Base-by-base conservation (phyloP, 1,140 invertebrate species). In the Chironomus tepperi region DNA sequence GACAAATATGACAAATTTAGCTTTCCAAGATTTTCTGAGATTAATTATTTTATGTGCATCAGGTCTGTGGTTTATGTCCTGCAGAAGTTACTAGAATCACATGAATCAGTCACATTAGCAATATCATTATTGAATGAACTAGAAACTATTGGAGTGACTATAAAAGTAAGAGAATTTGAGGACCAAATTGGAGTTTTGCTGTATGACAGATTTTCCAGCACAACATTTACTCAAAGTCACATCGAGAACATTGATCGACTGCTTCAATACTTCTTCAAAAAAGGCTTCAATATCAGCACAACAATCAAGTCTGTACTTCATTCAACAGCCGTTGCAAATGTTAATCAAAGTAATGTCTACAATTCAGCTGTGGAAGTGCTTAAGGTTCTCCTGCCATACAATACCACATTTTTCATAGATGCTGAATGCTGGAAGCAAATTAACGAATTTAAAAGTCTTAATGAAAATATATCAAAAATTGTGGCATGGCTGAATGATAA, bases 1-100 rank as follows among this genome's bases (percentile, higher is more conserved):
- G 19, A 18, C 18, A 15, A 12, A 70, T 70, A 70, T 70, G 65
- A 70, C 65, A 70, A 70, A 21, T 70, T 70, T 21, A 70, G 65
- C 18, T 70, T 70, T 70, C 65, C 65, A 6, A 6, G 65, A 19
- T 70, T 70, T 16, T 70, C 65, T 8, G 65, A 70, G 19, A 70
- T 70, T 18, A 21, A 70, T 21, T 70, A 70, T 21, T 70, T 19
- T 10, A 19, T 70, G 16, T 2, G 2, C 18, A 18, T 70, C 3
- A 0, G 65, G 8, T 70, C 65, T 21, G 18, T 70, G 1, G 9
- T 70, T 19, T 70, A 70, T 21, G 19, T 18, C 9, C 9, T 19
- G 9, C 65, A 21, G 18, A 18, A 70, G 18, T 19, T 70, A 70
- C 10, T 70, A 0, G 19, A 18, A 9, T 21, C 65, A 19, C 2